Evolutionary conservation across 2,888 invertebrate species (phyloP), one percentile per base, ranked within the genome.

Genomic region (Uropetala carovei): DNA sequence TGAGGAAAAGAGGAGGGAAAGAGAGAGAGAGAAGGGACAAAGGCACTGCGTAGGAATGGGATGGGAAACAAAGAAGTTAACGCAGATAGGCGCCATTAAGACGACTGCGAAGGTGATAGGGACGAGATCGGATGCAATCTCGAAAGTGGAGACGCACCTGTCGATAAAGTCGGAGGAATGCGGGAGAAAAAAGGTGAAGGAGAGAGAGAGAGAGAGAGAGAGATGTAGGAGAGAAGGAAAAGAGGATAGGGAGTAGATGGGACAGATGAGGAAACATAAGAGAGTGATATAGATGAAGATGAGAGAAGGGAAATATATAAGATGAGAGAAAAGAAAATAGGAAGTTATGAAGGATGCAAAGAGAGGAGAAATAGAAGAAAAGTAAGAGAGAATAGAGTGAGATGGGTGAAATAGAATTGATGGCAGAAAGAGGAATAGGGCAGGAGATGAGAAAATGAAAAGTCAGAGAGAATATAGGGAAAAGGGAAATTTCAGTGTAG

Each of bases 1-100:
- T 16, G 16, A 64, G 75, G 75, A 75, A 75, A 27, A 14, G 75
- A 22, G 27, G 22, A 10, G 22, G 11, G 22, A 75, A n/a, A 75
- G 27, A 75, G 75, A n/a, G 22, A 43, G 43, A 43, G 43, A 5
- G 43, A 43, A 43, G 43, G 75, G 75, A 75, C 27, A 43, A 43
- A 43, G 43, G 43, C 27, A 22, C 13, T 75, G 75, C 75, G 18
- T 27, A 27, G 75, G 9, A 11, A 22, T 68, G 68, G 75, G 27
- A 27, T 75, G 75, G 27, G 75, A 27, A 75, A 75, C 75, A 75
- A 75, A 75, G 75, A 75, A 75, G 75, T 75, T 27, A 75, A 75
- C 75, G 27, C 27, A 22, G 75, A 75, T 75, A 75, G 75, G 75
- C 75, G 75, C 75, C 75, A 9, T 75, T 4, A 27, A 27, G 75